Base-by-base conservation (phyloP, 2,797 vertebrate genomes). In the Tapirus indicus region DNA sequence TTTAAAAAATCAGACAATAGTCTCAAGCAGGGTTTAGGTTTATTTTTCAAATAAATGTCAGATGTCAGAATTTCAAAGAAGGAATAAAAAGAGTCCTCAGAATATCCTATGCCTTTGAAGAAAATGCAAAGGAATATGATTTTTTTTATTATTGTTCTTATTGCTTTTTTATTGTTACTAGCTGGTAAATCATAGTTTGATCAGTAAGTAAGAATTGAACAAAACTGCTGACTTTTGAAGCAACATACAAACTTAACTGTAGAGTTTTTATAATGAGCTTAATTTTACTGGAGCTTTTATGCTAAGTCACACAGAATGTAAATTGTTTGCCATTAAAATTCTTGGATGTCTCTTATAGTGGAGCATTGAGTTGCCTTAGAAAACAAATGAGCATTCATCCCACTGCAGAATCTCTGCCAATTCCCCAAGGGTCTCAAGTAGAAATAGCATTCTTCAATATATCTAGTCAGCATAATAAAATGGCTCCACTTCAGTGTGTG, bases 331-430 rank as follows among this genome's bases (percentile, higher is more conserved):
- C 92, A 88, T 85, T 97, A 97, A 98, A 94, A 80, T 97, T 93
- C 88, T 74, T 83, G 54, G 56, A 29, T 56, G 68, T 97, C 80
- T 54, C 20, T 90, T 95, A 62, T 16, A 91, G 60, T 87, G 79
- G 47, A 84, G 56, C 74, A 88, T 88, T 96, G 87, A 96, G 64
- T 97, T 69, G 92, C 71, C 79, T 83, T 90, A 88, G 94, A 93
- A 96, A 97, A 98, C 97, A 98, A 98, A 35, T 68, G 82, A 86
- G 62, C 96, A 97, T 98, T 98, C 97, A 98, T 44, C 60, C 44
- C 60, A 75, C 64, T 96, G 52, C 21, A 60, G 82, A 90, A 35
- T 94, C 64, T 77, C 77, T 91, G 94, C 95, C 93, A 97, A 0
- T 97, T 96, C 87, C 95, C 93, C 71, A 85, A 62, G 87, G 83